These are phyloP conservation scores for Diloba caeruleocephala DNA, from an alignment of 2,888 invertebrate species.

Conservation along the genomic window DNA sequence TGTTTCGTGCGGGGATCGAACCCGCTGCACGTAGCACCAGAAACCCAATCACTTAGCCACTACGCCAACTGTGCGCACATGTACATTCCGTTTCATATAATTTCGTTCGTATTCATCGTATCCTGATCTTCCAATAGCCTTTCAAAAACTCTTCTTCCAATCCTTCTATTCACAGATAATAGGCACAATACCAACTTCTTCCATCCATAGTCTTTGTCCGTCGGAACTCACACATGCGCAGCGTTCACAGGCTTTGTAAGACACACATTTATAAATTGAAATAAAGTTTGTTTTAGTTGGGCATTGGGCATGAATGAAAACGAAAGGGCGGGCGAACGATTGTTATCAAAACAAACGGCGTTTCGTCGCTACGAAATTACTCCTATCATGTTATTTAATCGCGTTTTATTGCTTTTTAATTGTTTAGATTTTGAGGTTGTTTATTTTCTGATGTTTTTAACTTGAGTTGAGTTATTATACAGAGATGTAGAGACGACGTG, in stretches of 20 bases:
- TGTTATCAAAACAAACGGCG: constrained; percentile 76
- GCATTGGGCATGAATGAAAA: constrained; percentile 86
- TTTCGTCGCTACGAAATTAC: constrained; percentile 47
- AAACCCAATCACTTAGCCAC: too few species aligned
- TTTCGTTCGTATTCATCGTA: neutral
- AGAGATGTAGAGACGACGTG: too few species aligned
- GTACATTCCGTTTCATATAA: too few species aligned
- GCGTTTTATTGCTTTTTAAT: constrained; percentile 44
- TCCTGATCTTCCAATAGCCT: neutral
- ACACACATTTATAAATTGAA: constrained; percentile 85
- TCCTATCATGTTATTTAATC: constrained; percentile 47
- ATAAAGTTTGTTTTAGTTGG: constrained; percentile 89
- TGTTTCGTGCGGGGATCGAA: too few species aligned
- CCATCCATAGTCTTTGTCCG: constrained; percentile 64
- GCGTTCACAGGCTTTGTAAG: constrained; percentile 61
- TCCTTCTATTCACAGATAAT: neutral
- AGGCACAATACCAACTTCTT: constrained; percentile 28
- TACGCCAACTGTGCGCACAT: too few species aligned
- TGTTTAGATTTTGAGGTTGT: constrained; percentile 30
- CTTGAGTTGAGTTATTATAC: neutral
- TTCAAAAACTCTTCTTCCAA: neutral
- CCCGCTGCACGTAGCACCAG: too few species aligned
- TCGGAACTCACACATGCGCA: constrained; percentile 80
- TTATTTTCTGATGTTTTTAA: constrained; percentile 8
- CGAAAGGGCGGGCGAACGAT: constrained; percentile 76